Evolutionary conservation across 1,140 invertebrate species (phyloP).

Genomic region (Drosophila sp.): DNA sequence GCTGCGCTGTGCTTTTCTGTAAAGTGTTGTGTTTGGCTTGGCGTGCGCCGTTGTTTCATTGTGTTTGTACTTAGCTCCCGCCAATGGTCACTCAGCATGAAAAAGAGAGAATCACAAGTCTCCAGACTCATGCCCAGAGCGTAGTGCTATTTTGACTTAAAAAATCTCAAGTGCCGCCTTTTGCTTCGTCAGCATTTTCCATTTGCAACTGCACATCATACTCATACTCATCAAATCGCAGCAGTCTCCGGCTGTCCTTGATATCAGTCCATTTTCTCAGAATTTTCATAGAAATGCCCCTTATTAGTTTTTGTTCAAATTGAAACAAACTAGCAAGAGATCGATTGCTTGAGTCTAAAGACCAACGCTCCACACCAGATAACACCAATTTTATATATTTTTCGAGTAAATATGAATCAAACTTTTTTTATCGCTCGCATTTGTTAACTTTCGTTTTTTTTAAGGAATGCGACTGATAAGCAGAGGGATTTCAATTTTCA

Average conservation of each 20-base stretch:
- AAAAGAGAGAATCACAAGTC: conserved; percentile 42
- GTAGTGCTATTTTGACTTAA: conserved; percentile 35
- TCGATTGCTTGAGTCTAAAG: too few species aligned
- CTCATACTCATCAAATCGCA: conserved; percentile 53
- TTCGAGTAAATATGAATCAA: conserved; percentile 23
- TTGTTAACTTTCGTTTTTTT: neutral
- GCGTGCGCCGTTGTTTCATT: conserved; percentile 70
- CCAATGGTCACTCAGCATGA: conserved; percentile 79
- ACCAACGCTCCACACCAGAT: conserved; percentile 6
- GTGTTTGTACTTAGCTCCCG: conserved; percentile 42
- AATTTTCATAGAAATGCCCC: conserved; percentile 23
- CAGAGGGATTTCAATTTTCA: conserved; percentile 12
- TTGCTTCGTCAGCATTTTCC: conserved; percentile 54
- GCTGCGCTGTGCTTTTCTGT: conserved; percentile 2
- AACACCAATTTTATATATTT: neutral
- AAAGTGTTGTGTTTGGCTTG: conserved; percentile 74
- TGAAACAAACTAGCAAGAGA: neutral
- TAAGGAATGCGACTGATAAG: conserved; percentile 23
- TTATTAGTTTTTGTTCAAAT: conserved; percentile 15
- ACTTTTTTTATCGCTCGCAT: conserved; percentile 29
- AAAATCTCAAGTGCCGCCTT: conserved; percentile 68
- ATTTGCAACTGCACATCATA: conserved; percentile 73
- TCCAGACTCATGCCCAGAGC: conserved; percentile 27
- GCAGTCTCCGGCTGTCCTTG: conserved; percentile 9
- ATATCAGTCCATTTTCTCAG: conserved; percentile 19